A percentile compares a stretch with the other conserved stretches of the same genome.
Conservation (phyloP, 2,888 invertebrate genomes). For the Epistrophe grossulariae region DNA sequence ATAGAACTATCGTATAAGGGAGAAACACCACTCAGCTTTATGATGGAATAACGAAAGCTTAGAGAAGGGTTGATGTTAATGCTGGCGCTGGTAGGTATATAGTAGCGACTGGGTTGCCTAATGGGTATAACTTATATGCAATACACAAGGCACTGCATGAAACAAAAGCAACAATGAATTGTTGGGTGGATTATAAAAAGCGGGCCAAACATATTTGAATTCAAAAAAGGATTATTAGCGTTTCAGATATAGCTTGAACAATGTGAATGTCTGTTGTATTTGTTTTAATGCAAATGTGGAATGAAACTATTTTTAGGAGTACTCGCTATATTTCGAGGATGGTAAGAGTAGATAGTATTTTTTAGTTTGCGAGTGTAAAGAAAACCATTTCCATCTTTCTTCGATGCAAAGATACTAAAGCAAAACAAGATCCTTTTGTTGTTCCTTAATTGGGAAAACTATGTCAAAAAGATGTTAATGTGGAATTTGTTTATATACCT, state of each 20-base stretch:
- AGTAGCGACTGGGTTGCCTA: neutral
- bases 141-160: constrained; percentile 30
- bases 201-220: constrained; percentile 58
- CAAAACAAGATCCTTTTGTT: constrained; percentile 35
- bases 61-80: constrained; percentile 27
- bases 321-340: neutral
- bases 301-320: constrained; percentile 41
- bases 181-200: constrained; percentile 34
- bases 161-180: neutral
- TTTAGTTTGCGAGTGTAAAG: neutral
- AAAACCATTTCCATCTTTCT: constrained; percentile 35
- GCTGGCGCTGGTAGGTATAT: constrained; percentile 1
- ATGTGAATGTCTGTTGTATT: constrained; percentile 17
- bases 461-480: constrained; percentile 64
- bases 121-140: neutral
- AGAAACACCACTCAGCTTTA: constrained; percentile 49
- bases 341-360: constrained; percentile 6
- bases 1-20: neutral
- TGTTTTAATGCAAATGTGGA: constrained; percentile 16
- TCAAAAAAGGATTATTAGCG: constrained; percentile 65
- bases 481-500: neutral
- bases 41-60: constrained; percentile 23
- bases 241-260: constrained; percentile 52
- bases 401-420: constrained; percentile 48
- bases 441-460: constrained; percentile 57